These are phyloP conservation scores for Calameuta filiformis DNA, from an alignment of 2,888 invertebrate species.

Conservation along the genomic window DNA sequence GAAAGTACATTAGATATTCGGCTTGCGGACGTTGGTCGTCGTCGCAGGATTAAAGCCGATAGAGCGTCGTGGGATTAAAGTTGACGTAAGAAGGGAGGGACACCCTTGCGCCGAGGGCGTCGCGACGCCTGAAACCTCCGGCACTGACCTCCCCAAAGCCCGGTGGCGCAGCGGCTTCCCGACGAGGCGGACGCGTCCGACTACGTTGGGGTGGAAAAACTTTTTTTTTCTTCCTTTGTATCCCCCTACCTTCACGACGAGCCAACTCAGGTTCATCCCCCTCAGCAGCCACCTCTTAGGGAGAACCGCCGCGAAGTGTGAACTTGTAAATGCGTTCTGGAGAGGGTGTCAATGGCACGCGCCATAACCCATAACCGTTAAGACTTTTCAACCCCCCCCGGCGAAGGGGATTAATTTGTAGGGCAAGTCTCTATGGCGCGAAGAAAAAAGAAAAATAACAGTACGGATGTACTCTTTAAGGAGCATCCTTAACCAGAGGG, in stretches of 20 bases:
- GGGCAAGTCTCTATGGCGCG: conserved; percentile 2
- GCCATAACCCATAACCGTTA: conserved; percentile 25
- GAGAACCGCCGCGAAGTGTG: conserved; percentile 11
- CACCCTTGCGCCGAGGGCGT: conserved; percentile 3
- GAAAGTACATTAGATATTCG: conserved; percentile 8
- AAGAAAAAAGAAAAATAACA: not conserved
- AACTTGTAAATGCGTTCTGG: conserved; percentile 22
- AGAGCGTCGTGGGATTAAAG: conserved; percentile 16
- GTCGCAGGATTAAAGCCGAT: conserved; percentile 2
- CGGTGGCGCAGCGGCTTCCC: not conserved
- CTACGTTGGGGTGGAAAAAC: conserved; percentile 18
- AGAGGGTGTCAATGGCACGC: conserved; percentile 25
- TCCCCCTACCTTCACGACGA: conserved; percentile 1
- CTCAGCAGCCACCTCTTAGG: not conserved
- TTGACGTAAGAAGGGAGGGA: not conserved
- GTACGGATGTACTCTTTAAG: not conserved
- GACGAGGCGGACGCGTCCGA: not conserved
- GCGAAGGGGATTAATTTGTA: conserved; percentile 7
- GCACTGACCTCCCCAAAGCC: conserved; percentile 22
- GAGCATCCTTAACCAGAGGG: too few relatives aligned
- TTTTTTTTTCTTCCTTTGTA: conserved; percentile 11
- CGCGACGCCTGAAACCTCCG: conserved; percentile 1
- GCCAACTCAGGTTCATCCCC: too few relatives aligned
- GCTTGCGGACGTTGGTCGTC: conserved; percentile 12
- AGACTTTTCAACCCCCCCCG: conserved; percentile 16